A percentile compares a stretch with the other conserved stretches of the same genome.
Evolutionary conservation across 2,888 invertebrate genomes (phyloP).

Genomic region (Ligdia adustata): DNA sequence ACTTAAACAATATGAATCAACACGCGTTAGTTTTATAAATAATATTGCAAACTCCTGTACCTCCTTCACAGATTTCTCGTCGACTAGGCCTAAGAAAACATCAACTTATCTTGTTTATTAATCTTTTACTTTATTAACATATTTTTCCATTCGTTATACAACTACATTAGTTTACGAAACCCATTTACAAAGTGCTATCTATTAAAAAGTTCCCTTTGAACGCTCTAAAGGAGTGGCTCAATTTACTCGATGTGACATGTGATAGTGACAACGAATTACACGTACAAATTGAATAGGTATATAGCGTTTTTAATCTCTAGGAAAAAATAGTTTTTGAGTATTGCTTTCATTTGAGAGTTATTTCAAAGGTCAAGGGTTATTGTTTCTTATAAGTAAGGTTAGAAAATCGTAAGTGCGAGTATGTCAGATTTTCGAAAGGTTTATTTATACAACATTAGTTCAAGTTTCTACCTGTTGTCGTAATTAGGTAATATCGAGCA

Average conservation of each 20-base stretch:
- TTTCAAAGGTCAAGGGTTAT: too few species aligned
- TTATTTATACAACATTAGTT: too few species aligned
- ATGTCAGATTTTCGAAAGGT: background rate
- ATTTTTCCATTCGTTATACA: background rate
- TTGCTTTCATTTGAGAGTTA: too few species aligned
- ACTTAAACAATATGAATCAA: background rate
- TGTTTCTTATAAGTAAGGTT: too few species aligned
- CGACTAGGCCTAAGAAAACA: too few species aligned
- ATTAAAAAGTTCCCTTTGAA: conserved; percentile 30
- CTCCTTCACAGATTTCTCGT: background rate
- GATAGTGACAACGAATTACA: conserved; percentile 49
- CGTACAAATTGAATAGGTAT: conserved; percentile 37
- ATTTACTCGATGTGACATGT: conserved; percentile 47
- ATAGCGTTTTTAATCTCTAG: background rate
- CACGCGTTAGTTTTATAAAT: background rate
- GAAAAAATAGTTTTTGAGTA: too few species aligned
- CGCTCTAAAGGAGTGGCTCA: conserved; percentile 49
- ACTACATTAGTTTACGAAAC: background rate
- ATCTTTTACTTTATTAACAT: too few species aligned
- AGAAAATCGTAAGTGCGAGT: too few species aligned
- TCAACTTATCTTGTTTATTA: too few species aligned
- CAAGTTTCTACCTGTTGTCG: too few species aligned
- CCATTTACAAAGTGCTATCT: conserved; percentile 16
- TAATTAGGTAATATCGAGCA: too few species aligned
- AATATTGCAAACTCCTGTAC: background rate